A percentile compares a stretch with the other conserved stretches of the same genome.
phyloP scores from a whole-genome alignment of 2,113 vertebrate genomes.

The Mus pahari region DNA sequence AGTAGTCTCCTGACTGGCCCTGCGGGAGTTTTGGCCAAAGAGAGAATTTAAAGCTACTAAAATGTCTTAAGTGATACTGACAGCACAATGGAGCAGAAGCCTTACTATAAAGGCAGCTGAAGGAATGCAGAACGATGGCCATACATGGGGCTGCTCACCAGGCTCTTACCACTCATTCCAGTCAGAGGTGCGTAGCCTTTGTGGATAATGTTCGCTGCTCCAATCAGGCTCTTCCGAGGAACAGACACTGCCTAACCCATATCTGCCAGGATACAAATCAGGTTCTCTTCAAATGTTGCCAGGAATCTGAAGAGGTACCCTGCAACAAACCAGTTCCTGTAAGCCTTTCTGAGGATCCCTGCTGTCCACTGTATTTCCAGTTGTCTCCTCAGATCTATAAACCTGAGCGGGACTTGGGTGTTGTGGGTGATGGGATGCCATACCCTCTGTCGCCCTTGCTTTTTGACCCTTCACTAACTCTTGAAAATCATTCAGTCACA shows the following conservation, averaged over 20 bases:
- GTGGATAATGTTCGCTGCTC: slow-evolving; percentile 93
- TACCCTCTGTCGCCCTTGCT: slow-evolving; percentile 95
- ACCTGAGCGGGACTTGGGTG: slow-evolving; percentile 95
- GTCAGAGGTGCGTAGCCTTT: slow-evolving; percentile 94
- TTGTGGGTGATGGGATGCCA: slow-evolving; percentile 95
- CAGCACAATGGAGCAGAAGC: slow-evolving; percentile 96
- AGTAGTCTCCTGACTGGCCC: slow-evolving; percentile 94
- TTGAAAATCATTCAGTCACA: slow-evolving; percentile 91
- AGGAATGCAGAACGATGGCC: slow-evolving; percentile 93
- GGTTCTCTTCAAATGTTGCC: slow-evolving; percentile 94
- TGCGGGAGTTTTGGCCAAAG: slow-evolving; percentile 93
- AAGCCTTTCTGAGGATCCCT: slow-evolving; percentile 94
- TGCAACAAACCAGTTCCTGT: slow-evolving; percentile 93
- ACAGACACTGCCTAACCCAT: slow-evolving; percentile 94
- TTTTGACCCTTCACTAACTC: slow-evolving; percentile 93
- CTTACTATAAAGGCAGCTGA: slow-evolving; percentile 94
- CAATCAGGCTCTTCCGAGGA: slow-evolving; percentile 93
- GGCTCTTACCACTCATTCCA: slow-evolving; percentile 89
- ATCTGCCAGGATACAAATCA: slow-evolving; percentile 96
- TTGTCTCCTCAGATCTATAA: slow-evolving; percentile 94
- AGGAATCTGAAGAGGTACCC: slow-evolving; percentile 93
- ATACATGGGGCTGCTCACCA: slow-evolving; percentile 91
- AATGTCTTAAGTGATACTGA: slow-evolving; percentile 94
- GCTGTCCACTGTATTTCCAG: slow-evolving; percentile 94
- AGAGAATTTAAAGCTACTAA: slow-evolving; percentile 95